Conservation (phyloP, 2,797 vertebrate genomes). For the Naso thynnoides region DNA sequence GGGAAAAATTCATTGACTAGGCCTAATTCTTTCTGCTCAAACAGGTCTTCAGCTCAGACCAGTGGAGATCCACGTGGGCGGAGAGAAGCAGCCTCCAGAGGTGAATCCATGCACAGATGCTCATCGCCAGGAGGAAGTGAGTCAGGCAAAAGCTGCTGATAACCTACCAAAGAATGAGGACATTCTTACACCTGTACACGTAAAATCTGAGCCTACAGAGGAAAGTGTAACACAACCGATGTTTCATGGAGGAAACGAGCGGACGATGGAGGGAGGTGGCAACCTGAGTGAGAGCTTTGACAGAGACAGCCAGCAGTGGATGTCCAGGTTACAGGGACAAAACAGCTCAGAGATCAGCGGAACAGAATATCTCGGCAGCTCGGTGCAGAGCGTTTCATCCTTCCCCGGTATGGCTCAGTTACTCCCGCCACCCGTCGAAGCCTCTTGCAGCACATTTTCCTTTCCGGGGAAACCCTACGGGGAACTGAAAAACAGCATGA, state of each 20-base stretch:
- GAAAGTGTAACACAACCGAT: slow-evolving; percentile 20
- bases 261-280: slow-evolving; percentile 14
- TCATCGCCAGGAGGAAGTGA: slow-evolving; percentile 20
- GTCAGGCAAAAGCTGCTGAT: background rate
- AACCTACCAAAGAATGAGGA: background rate
- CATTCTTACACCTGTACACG: background rate
- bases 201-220: slow-evolving; percentile 72
- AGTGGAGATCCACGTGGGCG: slow-evolving; percentile 10
- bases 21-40: background rate
- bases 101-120: slow-evolving; percentile 1
- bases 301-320: slow-evolving; percentile 56
- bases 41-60: slow-evolving; percentile 56
- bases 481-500: slow-evolving; percentile 36
- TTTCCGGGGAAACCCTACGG: slow-evolving; percentile 56
- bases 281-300: slow-evolving; percentile 42
- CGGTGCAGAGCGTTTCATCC: slow-evolving; percentile 30
- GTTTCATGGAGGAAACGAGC: slow-evolving; percentile 23
- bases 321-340: slow-evolving; percentile 48
- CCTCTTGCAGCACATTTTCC: slow-evolving; percentile 62
- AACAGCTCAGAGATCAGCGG: slow-evolving; percentile 40
- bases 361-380: slow-evolving; percentile 42
- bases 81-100: slow-evolving; percentile 36
- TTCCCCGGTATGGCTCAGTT: slow-evolving; percentile 47
- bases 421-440: slow-evolving; percentile 38
- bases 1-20: background rate